Evolutionary conservation across 2,797 vertebrate species (phyloP).

Genomic region (Benthosema pterotum): DNA sequence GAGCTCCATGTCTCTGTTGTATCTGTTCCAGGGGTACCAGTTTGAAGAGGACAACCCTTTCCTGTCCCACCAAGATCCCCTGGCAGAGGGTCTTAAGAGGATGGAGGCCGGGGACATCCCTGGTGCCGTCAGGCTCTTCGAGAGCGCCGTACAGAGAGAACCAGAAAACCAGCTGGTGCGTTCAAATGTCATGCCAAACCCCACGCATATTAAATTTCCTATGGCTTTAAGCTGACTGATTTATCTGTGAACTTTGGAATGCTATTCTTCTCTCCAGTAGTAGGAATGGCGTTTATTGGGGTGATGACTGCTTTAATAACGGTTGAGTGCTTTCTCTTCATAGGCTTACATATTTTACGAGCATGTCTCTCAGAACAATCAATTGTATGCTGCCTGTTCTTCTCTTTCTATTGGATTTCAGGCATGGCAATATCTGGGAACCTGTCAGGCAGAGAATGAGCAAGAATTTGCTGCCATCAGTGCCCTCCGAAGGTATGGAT

Average conservation of each 20-base stretch:
- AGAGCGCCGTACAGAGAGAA: slow-evolving; percentile 92
- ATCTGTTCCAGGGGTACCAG: slow-evolving; percentile 87
- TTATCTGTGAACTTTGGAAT: too few species aligned
- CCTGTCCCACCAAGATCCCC: slow-evolving; percentile 88
- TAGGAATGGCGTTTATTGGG: too few species aligned
- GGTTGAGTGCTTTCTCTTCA: not conserved
- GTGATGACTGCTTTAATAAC: too few species aligned
- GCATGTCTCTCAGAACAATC: slow-evolving; percentile 14
- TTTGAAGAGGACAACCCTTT: slow-evolving; percentile 97
- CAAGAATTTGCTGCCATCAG: slow-evolving; percentile 98
- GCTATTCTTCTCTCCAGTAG: too few species aligned
- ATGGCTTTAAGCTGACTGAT: too few species aligned
- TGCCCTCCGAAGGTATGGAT: slow-evolving; percentile 90
- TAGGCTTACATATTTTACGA: not conserved
- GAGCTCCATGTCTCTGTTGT: not conserved
- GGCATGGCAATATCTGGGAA: slow-evolving; percentile 99
- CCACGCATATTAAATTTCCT: too few species aligned
- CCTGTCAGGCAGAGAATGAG: slow-evolving; percentile 97
- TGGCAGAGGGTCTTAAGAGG: slow-evolving; percentile 90
- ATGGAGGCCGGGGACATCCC: slow-evolving; percentile 95
- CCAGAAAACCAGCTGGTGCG: slow-evolving; percentile 95
- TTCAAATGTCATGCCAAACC: too few species aligned
- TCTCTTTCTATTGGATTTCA: slow-evolving; percentile 50
- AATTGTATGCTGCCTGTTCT: slow-evolving; percentile 11
- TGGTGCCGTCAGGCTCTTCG: slow-evolving; percentile 94